Evolutionary conservation across 2,797 vertebrate species (phyloP).

Genomic region (Rhyacichthys aspro): DNA sequence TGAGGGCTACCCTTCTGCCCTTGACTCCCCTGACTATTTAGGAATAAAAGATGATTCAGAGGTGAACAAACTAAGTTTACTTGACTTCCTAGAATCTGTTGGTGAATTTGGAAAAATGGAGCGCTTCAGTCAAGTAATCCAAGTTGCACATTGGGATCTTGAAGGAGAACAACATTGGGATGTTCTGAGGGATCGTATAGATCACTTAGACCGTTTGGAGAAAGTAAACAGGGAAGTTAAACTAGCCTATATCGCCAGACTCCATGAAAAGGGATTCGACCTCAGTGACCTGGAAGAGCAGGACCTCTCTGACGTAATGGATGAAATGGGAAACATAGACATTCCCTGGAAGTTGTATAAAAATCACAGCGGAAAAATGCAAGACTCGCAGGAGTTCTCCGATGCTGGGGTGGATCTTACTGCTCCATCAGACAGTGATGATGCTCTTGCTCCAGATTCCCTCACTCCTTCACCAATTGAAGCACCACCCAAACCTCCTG

Average conservation of each 20-base stretch:
- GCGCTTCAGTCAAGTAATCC: conserved; percentile 82
- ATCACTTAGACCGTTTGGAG: conserved; percentile 81
- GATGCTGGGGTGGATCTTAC: conserved; percentile 85
- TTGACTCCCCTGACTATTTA: conserved; percentile 77
- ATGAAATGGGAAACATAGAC: conserved; percentile 81
- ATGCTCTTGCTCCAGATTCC: conserved; percentile 75
- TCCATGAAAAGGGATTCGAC: conserved; percentile 79
- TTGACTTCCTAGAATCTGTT: conserved; percentile 82
- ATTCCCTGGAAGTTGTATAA: conserved; percentile 81
- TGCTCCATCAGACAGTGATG: conserved; percentile 81
- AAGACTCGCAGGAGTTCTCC: conserved; percentile 82
- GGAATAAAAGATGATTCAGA: conserved; percentile 73
- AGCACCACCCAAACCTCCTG: conserved; percentile 81
- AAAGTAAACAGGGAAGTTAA: conserved; percentile 83
- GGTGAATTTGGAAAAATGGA: conserved; percentile 85
- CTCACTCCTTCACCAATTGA: conserved; percentile 75
- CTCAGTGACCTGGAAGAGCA: conserved; percentile 77
- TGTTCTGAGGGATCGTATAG: conserved; percentile 78
- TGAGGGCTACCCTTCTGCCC: conserved; percentile 83
- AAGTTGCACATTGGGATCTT: conserved; percentile 81
- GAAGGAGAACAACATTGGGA: conserved; percentile 79
- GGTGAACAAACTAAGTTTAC: conserved; percentile 74
- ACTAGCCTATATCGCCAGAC: conserved; percentile 72
- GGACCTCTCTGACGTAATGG: conserved; percentile 76
- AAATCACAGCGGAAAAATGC: conserved; percentile 48